A percentile compares a stretch with the other conserved stretches of the same genome.
Evolutionary conservation across 1,140 invertebrate species (phyloP).

Genomic region (Temnothorax longispinosus): DNA sequence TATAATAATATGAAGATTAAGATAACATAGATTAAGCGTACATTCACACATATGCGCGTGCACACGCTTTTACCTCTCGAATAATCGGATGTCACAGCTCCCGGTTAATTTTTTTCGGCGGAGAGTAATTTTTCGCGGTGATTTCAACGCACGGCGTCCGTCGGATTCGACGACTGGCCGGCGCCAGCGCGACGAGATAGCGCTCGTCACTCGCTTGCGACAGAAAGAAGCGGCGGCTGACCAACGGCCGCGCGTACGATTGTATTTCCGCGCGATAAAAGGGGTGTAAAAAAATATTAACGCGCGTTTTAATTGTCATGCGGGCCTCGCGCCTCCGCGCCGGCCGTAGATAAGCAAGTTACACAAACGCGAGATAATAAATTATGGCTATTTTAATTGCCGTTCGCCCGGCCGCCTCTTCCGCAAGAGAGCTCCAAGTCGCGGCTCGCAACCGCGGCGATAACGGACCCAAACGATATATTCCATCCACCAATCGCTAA

Average conservation of each 20-base stretch:
- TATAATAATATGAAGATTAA: not conserved
- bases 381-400: constrained; percentile 75
- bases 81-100: not conserved
- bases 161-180: constrained; percentile 73
- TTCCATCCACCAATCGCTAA: constrained; percentile 70
- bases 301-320: constrained; percentile 66
- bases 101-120: constrained; percentile 11
- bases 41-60: not conserved
- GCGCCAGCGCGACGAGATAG: constrained; percentile 51
- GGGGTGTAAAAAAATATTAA: constrained; percentile 14
- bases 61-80: not conserved
- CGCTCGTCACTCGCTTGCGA: constrained; percentile 37
- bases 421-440: constrained; percentile 59
- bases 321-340: constrained; percentile 31
- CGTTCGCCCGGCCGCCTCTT: constrained; percentile 58
- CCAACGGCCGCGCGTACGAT: constrained; percentile 30
- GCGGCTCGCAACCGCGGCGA: constrained; percentile 56
- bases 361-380: constrained; percentile 71
- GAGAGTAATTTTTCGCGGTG: constrained; percentile 65
- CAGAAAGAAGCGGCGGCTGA: constrained; percentile 14
- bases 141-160: constrained; percentile 83
- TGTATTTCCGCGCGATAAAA: constrained; percentile 45
- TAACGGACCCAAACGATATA: constrained; percentile 71
- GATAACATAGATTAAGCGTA: not conserved
- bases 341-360: constrained; percentile 63